Evolutionary conservation across 2,113 vertebrate genomes (phyloP).

Genomic region (Phasianus colchicus): DNA sequence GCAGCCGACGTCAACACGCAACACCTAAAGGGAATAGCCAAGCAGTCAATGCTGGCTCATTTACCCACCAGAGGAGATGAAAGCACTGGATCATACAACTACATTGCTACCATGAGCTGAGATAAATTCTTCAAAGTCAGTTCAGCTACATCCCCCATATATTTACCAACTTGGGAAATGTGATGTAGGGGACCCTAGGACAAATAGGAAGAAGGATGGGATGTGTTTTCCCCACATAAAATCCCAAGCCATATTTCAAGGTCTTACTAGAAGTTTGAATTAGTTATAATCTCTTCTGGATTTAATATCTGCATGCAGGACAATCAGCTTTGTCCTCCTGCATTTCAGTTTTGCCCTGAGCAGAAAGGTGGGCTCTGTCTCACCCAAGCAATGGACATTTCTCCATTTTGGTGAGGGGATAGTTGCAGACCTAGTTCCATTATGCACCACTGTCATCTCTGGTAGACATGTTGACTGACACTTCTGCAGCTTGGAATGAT

Average conservation of each 20-base stretch:
- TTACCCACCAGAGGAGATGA: background rate
- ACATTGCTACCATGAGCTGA: background rate
- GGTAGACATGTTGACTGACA: background rate
- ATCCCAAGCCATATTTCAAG: background rate
- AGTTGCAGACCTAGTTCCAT: background rate
- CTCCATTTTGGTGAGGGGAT: fast-evolving
- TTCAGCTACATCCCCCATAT: background rate
- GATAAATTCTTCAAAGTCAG: background rate
- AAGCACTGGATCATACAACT: background rate
- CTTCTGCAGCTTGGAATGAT: background rate
- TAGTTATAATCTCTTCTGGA: background rate
- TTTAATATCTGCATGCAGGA: background rate
- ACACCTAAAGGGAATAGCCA: background rate
- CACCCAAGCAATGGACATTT: background rate
- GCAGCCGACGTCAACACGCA: background rate
- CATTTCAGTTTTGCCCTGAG: background rate
- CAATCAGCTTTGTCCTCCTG: background rate
- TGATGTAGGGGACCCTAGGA: background rate
- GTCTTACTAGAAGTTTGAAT: background rate
- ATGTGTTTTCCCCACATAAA: fast-evolving
- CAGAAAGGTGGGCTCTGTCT: background rate
- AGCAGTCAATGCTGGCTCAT: background rate
- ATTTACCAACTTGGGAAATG: background rate
- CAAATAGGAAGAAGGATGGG: background rate
- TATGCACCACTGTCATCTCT: fast-evolving